These are phyloP conservation scores for Octodon degus DNA, from an alignment of 2,113 vertebrate genomes.

Conservation along the genomic window DNA sequence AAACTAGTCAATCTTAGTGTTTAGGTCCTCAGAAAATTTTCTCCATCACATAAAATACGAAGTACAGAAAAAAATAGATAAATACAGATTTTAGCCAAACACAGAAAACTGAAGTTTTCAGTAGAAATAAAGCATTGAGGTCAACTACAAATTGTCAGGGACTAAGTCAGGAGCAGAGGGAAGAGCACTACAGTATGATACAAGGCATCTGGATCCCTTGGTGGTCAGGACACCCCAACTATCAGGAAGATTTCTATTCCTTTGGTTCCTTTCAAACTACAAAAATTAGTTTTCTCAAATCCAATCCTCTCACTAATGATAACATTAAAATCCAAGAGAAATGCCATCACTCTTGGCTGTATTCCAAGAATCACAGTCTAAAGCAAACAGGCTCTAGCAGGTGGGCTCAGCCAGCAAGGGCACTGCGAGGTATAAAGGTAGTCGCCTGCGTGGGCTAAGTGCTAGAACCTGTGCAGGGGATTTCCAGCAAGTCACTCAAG, in stretches of 20 bases:
- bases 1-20: not conserved
- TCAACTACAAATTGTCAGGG: not conserved
- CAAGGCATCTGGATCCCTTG: not conserved
- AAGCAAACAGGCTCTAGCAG: not conserved
- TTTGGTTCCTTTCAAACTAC: not conserved
- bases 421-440: not conserved
- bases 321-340: not conserved
- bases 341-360: not conserved
- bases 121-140: not conserved
- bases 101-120: not conserved
- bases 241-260: not conserved
- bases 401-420: not conserved
- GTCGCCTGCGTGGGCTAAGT: not conserved
- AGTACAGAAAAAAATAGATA: not conserved
- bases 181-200: no score
- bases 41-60: not conserved
- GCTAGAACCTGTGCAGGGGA: not conserved
- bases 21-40: not conserved
- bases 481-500: not conserved
- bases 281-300: constrained; percentile 9
- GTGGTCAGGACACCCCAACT: not conserved
- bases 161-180: not conserved
- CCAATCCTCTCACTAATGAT: not conserved
- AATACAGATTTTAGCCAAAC: not conserved
- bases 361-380: not conserved